Percentiles rank a stretch among this genome's conserved stretches.
phyloP scores from a whole-genome alignment of 2,797 vertebrate species.

The Protonibea diacanthus region DNA sequence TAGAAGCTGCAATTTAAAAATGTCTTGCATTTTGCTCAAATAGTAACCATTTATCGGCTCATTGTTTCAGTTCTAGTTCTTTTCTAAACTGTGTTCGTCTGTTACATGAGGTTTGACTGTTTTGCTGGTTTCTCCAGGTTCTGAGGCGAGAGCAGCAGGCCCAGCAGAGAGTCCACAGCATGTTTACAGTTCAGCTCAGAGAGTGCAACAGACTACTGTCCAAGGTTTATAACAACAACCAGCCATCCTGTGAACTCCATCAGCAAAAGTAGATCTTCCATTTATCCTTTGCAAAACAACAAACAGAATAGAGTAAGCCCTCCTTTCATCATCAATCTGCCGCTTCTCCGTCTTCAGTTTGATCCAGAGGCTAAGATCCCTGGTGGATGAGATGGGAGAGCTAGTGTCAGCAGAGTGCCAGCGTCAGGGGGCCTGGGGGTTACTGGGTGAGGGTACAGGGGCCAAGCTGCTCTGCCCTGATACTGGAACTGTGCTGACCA shows the following conservation, averaged over 20 bases:
- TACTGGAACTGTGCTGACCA: conserved; percentile 80
- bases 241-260: conserved; percentile 58
- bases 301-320: not conserved
- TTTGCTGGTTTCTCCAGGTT: conserved; percentile 63
- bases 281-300: not conserved
- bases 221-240: conserved; percentile 55
- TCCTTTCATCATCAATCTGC: not conserved
- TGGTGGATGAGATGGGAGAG: conserved; percentile 83
- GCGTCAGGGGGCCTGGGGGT: conserved; percentile 87
- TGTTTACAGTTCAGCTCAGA: conserved; percentile 80
- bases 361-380: conserved; percentile 66
- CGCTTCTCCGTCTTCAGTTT: conserved; percentile 62
- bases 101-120: not conserved
- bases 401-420: conserved; percentile 85
- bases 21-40: too few species aligned
- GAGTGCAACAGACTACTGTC: conserved; percentile 81
- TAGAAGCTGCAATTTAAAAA: not conserved
- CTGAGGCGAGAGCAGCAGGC: conserved; percentile 82
- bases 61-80: not conserved
- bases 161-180: conserved; percentile 83
- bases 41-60: too few species aligned
- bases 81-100: not conserved
- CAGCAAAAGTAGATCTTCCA: conserved; percentile 73
- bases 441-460: conserved; percentile 87
- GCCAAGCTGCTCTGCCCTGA: conserved; percentile 86